Evolutionary conservation across 2,888 invertebrate species (phyloP), one percentile per base, ranked within the genome.

Genomic region (Prosapia bicincta): DNA sequence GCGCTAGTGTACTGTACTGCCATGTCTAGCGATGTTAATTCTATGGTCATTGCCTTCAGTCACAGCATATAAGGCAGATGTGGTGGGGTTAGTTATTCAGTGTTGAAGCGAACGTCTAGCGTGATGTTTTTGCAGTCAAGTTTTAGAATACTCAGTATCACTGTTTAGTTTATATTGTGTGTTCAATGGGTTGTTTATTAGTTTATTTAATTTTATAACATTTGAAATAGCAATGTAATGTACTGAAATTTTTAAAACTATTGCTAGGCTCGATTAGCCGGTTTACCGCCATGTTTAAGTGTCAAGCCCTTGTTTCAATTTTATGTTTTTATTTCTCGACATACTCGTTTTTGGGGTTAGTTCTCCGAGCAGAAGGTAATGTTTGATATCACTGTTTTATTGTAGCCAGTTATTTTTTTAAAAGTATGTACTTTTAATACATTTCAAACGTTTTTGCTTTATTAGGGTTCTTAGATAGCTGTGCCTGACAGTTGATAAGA

Each of bases 231-330:
- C 3, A 54, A 54, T 54, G 54, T n/a, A 20, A 54, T 54, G 54
- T 1, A 2, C 54, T 54, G 54, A 54, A 54, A 54, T 20, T 54
- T 20, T 20, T 54, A 20, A 54, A 54, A 54, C 9, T 54, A 20
- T 20, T 54, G 54, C 20, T n/a, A 15, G 38, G 13, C 20, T 54
- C 54, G 54, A 2, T 67, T 67, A 69, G 74, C 74, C 74, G 74
- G 74, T 74, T 69, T 28, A 69, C 65, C 69, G 74, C 74, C 69
- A 74, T 74, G 74, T 74, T 69, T 68, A 43, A 69, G 69, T 74
- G 74, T 74, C 74, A 74, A 69, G 65, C 69, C 24, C 43, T 69
- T n/a, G 69, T 74, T 69, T 65, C 69, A 65, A 43, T 74, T 65
- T 69, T 74, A 10, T 74, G 74, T 43, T 74, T 74, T 69, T 69